Base-by-base conservation (phyloP, 2,113 vertebrate genomes). In the Hirundichthys speculiger region DNA sequence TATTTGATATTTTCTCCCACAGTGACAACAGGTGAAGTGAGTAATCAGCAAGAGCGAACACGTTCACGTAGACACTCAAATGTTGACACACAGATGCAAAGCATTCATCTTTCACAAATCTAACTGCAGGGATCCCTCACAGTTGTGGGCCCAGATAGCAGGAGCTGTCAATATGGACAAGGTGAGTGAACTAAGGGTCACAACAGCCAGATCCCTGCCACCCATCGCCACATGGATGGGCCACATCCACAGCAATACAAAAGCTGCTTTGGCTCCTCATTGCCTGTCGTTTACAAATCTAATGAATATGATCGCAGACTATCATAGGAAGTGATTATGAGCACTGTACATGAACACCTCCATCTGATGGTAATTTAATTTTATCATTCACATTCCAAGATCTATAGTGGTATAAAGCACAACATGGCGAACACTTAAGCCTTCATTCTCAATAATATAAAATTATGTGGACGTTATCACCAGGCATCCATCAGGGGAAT, bases 151-250 rank as follows among this genome's bases (percentile, higher is more conserved):
- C 75, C 65, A 86, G 81, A 87, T 90, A 89, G 88, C 84, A 81
- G 86, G 84, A 88, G 84, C 86, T 87, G 88, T 91, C 87, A 90
- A 89, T 87, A 88, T 66, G 80, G 90, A 90, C 87, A 84, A 89
- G 90, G 85, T 83, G 80, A 82, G 84, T 87, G 83, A 87, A 90
- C 86, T 73, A 80, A 49, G 75, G 84, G 78, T 82, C 85, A 78
- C 78, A 86, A 86, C 80, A 66, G 85, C 49, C 71, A 83, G 83
- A 83, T 75, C 73, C 73, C 65, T 61, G 42, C 64, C 77, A 68
- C 83, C 72, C 46, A 69, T 65, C 34, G 49, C 48, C 52, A 66
- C 61, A 67, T 22, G 30, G 52, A 75, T 59, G 49, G 45, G 3
- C 42, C 22, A 55, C 42, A 51, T 52, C 38, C 41, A 61, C 77